These are phyloP conservation scores for Caenorhabditis sp. DNA, from an alignment of 2,888 invertebrate species.

Conservation along the genomic window DNA sequence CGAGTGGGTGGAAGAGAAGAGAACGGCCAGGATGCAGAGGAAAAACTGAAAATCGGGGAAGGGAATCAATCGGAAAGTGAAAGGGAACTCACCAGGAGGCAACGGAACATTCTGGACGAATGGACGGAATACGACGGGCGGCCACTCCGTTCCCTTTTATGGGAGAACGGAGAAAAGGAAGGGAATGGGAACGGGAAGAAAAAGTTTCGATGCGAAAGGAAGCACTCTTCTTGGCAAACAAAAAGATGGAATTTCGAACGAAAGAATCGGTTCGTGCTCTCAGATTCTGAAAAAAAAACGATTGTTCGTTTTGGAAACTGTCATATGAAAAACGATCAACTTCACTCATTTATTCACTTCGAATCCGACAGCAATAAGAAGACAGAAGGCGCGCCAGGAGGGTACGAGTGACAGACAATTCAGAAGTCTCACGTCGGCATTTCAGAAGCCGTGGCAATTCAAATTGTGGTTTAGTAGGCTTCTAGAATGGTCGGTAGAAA, in stretches of 20 bases:
- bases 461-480: not conserved
- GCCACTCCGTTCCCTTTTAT: too few relatives aligned
- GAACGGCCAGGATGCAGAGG: not conserved
- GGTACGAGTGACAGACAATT: not conserved
- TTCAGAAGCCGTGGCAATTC: not conserved
- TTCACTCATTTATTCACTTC: conserved; percentile 37
- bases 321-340: too few relatives aligned
- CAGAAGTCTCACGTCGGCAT: conserved; percentile 3
- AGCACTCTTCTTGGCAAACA: too few relatives aligned
- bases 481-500: not conserved
- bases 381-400: not conserved
- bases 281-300: too few relatives aligned
- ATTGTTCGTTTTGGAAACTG: too few relatives aligned
- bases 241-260: too few relatives aligned
- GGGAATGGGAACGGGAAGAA: too few relatives aligned
- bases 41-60: not conserved
- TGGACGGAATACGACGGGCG: too few relatives aligned
- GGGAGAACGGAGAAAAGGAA: too few relatives aligned
- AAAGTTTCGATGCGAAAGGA: not conserved
- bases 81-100: not conserved
- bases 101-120: not conserved
- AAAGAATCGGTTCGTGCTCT: too few relatives aligned
- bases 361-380: conserved; percentile 14
- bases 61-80: not conserved
- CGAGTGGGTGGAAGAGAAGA: not conserved